Conservation (phyloP, 1,140 invertebrate genomes). For the Leptinotarsa defecta region DNA sequence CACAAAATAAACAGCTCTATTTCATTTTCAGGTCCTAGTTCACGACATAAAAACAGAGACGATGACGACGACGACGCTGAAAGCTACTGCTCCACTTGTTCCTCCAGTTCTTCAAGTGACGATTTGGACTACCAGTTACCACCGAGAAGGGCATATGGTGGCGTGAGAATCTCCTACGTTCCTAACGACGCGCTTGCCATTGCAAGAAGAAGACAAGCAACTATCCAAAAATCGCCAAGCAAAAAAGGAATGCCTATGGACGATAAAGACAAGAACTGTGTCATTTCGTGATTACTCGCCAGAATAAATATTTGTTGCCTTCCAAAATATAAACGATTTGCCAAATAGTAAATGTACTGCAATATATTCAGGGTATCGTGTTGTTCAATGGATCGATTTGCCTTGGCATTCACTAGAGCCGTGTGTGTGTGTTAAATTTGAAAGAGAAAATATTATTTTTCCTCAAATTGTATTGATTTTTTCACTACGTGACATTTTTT, state of each 20-base stretch:
- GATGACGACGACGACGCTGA: conserved; percentile 67
- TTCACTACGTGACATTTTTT: too few species aligned
- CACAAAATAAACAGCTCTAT: too few species aligned
- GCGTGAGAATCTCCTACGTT: conserved; percentile 86
- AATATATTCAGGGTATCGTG: conserved; percentile 42
- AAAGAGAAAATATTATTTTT: too few species aligned
- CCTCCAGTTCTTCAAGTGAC: conserved; percentile 80
- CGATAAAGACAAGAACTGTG: conserved; percentile 69
- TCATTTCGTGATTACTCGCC: conserved; percentile 67
- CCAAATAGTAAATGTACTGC: conserved; percentile 40
- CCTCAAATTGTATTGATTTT: too few species aligned
- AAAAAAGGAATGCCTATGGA: conserved; percentile 51
- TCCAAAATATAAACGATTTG: conserved; percentile 41
- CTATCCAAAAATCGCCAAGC: conserved; percentile 50
- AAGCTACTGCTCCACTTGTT: conserved; percentile 86
- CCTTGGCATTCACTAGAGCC: conserved; percentile 4
- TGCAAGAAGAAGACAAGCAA: conserved; percentile 67
- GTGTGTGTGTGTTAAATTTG: neutral
- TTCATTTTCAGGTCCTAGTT: conserved; percentile 17
- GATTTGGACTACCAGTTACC: conserved; percentile 82
- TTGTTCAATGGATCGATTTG: conserved; percentile 8
- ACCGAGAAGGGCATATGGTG: conserved; percentile 80
- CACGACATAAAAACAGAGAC: conserved; percentile 3
- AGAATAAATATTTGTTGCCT: conserved; percentile 35
- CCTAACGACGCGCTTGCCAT: conserved; percentile 85